Percentiles rank a stretch among this genome's conserved stretches.
Evolutionary conservation across 2,113 vertebrate genomes (phyloP).

Genomic region (Alosa alosa): DNA sequence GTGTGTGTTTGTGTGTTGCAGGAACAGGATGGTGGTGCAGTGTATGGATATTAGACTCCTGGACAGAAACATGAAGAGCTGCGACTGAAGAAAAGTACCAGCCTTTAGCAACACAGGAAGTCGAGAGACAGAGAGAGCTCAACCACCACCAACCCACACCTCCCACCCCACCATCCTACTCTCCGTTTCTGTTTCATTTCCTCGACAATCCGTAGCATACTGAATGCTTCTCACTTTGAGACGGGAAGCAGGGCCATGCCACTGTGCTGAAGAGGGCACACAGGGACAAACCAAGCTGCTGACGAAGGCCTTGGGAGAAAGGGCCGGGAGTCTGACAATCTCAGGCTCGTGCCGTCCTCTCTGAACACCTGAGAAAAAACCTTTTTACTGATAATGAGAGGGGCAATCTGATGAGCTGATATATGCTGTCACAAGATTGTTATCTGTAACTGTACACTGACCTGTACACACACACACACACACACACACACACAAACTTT

Average conservation of each 20-base stretch:
- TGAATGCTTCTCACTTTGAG: not conserved
- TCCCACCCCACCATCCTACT: not conserved
- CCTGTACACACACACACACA: not conserved
- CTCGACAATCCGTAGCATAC: not conserved
- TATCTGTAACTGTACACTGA: not conserved
- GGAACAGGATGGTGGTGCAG: slow-evolving; percentile 13
- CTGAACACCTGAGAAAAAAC: not conserved
- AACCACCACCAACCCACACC: not conserved
- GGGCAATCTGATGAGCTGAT: not conserved
- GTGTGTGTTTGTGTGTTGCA: slow-evolving; percentile 37
- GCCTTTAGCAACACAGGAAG: slow-evolving; percentile 20
- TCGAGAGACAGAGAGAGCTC: not conserved
- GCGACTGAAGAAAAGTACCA: not conserved
- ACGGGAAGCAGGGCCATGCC: not conserved
- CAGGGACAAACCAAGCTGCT: not conserved
- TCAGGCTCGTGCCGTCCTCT: not conserved
- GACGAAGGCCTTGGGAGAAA: not conserved
- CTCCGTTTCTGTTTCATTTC: slow-evolving; percentile 5
- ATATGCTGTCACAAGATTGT: not conserved
- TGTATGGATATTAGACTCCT: not conserved
- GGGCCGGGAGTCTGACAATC: not conserved
- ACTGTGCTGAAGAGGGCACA: not conserved
- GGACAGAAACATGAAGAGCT: not conserved
- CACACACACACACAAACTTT: not conserved
- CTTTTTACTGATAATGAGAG: not conserved